Base-by-base conservation (phyloP, 2,797 vertebrate genomes). In the Xerus rutilus region DNA sequence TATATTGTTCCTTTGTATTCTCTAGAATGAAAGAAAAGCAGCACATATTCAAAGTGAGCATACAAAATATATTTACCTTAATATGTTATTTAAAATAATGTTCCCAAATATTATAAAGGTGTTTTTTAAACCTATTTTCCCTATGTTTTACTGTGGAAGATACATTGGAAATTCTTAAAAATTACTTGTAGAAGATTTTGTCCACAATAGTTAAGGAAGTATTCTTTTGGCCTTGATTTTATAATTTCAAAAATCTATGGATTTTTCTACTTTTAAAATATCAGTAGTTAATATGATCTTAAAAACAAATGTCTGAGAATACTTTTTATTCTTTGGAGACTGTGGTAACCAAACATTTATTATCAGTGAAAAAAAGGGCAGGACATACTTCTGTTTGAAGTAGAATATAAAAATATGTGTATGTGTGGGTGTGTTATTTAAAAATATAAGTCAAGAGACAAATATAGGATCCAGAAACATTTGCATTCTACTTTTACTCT, bases 401-500 rank as follows among this genome's bases (percentile, higher is more conserved):
- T 89, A 62, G 43, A 96, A 76, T 84, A 57, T 72, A 96, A 97
- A 96, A 94, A 89, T 88, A 21, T 95, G n/a, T 89, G n/a, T 67
- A 52, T 78, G n/a, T 43, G 25, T 89, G 64, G 79, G 82, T 35
- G 18, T 82, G 10, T 74, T 89, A 95, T 94, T 93, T 95, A 39
- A 92, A 90, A 97, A 85, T 76, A 83, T 89, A 93, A 94, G 72
- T 85, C 39, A 93, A 62, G 35, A 93, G 74, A 85, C 64, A 97
- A 74, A 95, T 77, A 83, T 23, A 89, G 67, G 47, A 76, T 92
- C 47, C 32, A 78, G 83, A 57, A 73, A 94, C 43, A 96, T 97
- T 88, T 93, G 23, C 54, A 45, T 57, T 81, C 54, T 88, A 62
- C 21, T 93, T 93, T 96, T 89, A 32, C 11, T 94, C 28, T 62